These are phyloP conservation scores for Tuberolachnus salignus DNA, from an alignment of 2,888 invertebrate species.

Conservation along the genomic window DNA sequence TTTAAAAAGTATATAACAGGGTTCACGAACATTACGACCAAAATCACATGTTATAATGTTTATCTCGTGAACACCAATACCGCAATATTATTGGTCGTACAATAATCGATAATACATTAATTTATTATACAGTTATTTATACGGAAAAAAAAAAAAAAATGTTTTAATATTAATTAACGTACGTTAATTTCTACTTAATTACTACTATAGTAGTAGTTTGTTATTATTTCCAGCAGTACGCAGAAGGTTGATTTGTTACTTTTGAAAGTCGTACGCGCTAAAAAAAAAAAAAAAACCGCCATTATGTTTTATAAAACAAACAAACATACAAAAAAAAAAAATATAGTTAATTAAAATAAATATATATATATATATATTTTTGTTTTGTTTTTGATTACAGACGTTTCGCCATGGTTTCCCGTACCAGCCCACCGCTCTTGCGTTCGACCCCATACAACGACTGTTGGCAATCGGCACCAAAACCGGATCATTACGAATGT, in stretches of 20 bases:
- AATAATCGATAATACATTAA: too few relatives aligned
- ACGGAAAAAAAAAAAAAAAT: too few relatives aligned
- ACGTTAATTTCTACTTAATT: too few relatives aligned
- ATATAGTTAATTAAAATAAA: neutral
- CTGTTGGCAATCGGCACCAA: conserved; percentile 96
- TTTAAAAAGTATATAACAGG: too few relatives aligned
- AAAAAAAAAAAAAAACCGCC: neutral
- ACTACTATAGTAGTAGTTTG: too few relatives aligned
- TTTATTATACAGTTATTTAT: too few relatives aligned
- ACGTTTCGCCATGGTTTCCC: conserved; percentile 99
- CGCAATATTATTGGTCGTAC: too few relatives aligned
- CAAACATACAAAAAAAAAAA: conserved; percentile 16
- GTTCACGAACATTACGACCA: too few relatives aligned
- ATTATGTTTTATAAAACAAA: neutral
- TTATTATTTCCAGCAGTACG: too few relatives aligned
- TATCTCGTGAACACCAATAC: too few relatives aligned
- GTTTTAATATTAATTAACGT: too few relatives aligned
- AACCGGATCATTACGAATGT: conserved; percentile 93
- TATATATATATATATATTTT: conserved; percentile 14
- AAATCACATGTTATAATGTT: too few relatives aligned
- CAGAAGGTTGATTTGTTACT: neutral
- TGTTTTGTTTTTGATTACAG: conserved; percentile 68
- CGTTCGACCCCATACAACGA: conserved; percentile 97
- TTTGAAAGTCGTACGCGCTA: neutral
- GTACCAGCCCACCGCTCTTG: conserved; percentile 93